Evolutionary conservation across 92 coral and sea anemone genomes (phyloP).

Genomic region (Zoanthus sansibaricus): DNA sequence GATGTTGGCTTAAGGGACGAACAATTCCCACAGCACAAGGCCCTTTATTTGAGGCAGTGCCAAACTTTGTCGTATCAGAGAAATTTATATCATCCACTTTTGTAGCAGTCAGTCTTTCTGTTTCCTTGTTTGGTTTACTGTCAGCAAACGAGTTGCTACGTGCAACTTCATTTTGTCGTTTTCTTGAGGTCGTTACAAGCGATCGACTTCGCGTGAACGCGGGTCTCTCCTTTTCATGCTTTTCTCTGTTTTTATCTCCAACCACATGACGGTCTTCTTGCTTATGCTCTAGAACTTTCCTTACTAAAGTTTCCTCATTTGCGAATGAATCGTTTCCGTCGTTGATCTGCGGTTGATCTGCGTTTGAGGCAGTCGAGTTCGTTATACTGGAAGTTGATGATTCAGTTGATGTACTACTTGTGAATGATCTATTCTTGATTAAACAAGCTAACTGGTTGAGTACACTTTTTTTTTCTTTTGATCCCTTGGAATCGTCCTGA

Average conservation of each 20-base stretch:
- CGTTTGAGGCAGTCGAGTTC: not conserved
- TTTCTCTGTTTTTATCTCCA: constrained; percentile 14
- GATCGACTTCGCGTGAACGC: constrained; percentile 69
- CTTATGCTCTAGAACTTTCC: constrained; percentile 26
- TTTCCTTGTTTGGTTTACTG: constrained; percentile 18
- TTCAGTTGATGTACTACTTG: constrained; percentile 35
- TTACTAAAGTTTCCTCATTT: constrained; percentile 2
- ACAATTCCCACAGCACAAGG: constrained; percentile 27
- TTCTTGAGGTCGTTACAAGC: constrained; percentile 62
- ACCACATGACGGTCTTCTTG: not conserved
- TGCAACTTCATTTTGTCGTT: constrained; percentile 57
- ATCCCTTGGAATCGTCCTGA: constrained; percentile 48
- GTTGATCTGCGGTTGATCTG: constrained; percentile 18
- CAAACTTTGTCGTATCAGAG: not conserved
- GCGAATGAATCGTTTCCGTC: constrained; percentile 18
- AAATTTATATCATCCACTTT: not conserved
- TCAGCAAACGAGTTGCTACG: constrained; percentile 84
- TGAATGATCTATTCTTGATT: constrained; percentile 67
- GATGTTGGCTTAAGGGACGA: not conserved
- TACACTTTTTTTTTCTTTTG: constrained; percentile 74
- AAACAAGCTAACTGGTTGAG: constrained; percentile 76
- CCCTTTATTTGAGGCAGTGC: not conserved
- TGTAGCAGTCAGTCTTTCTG: not conserved
- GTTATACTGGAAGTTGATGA: not conserved
- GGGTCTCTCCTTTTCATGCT: constrained; percentile 16